Evolutionary conservation across 2,797 vertebrate species (phyloP).

Genomic region (Catostomus latipinnis): DNA sequence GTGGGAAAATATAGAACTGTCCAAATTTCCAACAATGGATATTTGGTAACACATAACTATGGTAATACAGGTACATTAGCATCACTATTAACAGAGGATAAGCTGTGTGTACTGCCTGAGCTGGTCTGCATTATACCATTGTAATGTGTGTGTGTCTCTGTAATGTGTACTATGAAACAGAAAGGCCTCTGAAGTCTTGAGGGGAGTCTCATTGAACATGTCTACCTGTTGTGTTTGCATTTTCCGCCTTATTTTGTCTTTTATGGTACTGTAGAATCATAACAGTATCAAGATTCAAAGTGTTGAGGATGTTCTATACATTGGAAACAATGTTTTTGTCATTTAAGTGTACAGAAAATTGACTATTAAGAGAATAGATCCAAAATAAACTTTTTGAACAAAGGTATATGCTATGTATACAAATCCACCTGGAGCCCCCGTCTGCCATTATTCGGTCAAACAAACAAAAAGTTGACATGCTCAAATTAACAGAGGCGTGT

Average conservation of each 20-base stretch:
- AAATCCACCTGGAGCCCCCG: too few relatives aligned
- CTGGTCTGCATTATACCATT: conserved; percentile 69
- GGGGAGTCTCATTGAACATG: conserved; percentile 73
- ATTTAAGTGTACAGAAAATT: conserved; percentile 3
- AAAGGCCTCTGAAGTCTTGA: conserved; percentile 73
- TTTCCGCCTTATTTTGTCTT: conserved; percentile 4
- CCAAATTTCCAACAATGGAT: conserved; percentile 1
- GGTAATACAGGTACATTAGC: neutral
- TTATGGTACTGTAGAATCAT: conserved; percentile 77
- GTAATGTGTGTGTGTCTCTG: conserved; percentile 10
- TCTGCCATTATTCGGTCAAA: too few relatives aligned
- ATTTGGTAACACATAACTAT: neutral
- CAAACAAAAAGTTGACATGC: too few relatives aligned
- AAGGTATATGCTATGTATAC: conserved; percentile 27
- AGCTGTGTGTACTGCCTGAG: conserved; percentile 46
- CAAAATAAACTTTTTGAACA: conserved; percentile 13
- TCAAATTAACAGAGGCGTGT: too few relatives aligned
- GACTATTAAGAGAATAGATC: neutral
- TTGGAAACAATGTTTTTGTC: conserved; percentile 25
- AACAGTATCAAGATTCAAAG: conserved; percentile 40
- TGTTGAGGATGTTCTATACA: conserved; percentile 20
- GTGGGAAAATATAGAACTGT: neutral
- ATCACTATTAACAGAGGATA: neutral
- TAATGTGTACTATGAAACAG: conserved; percentile 82
- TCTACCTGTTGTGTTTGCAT: conserved; percentile 76